Evolutionary conservation across 2,888 invertebrate genomes (phyloP), one percentile per base, ranked within the genome.

Genomic region (Anagyrus pseudococci): DNA sequence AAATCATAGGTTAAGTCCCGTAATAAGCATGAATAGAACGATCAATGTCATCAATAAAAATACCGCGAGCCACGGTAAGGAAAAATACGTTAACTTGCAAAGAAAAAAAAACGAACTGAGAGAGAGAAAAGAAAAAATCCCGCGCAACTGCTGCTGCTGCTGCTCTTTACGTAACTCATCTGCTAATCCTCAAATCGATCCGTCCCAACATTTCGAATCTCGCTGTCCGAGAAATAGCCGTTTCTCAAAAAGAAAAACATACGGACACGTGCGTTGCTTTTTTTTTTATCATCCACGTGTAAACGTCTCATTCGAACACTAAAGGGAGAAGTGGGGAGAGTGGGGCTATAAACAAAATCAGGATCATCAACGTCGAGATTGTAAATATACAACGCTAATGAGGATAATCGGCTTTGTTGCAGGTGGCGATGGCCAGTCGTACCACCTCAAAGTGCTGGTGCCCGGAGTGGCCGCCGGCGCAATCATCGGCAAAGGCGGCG

Each of bases 401-500:
- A n/a, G n/a, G n/a, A n/a, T n/a, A n/a, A n/a, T n/a, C n/a, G n/a
- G n/a, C 6, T 8, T 26, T 58, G 10, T 50, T 52, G 6, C 57
- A 66, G 66, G 62, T 81, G 91, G 90, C 85, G 93, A 93, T 88
- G 90, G 91, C 81, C n/a, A n/a, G n/a, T 89, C 92, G 78, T 94
- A 92, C 86, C 95, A 97, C 86, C 94, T 98, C 86, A 98, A 98
- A 86, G 92, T 96, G 78, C 85, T 98, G 85, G 95, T 98, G 81
- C 97, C 97, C 68, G 94, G 95, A 69, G 92, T 94, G 84, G 98
- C 98, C 73, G 97, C 98, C 61, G 98, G 98, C 71, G 98, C 98
- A 82, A 97, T 99, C 81, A 99, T 98, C 83, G 98, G 98, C 77
- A 99, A 98, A 84, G 98, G 98, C 48, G 98, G 98, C 72, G 98